Base-by-base conservation (phyloP, 2,888 invertebrate species). In the Onthophagus sagittarius region DNA sequence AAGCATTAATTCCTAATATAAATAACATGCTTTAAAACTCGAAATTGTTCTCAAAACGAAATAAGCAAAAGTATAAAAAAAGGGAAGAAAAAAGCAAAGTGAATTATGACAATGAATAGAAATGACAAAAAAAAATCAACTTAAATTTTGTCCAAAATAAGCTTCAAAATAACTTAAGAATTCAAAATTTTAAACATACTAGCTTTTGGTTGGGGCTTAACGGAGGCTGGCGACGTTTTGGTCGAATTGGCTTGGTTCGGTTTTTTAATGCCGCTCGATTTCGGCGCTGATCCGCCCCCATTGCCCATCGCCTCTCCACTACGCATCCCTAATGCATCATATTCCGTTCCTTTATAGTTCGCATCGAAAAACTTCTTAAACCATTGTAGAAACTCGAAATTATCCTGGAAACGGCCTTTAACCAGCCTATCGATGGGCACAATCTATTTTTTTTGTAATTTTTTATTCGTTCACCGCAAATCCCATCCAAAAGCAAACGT, bases 321-420 rank as follows among this genome's bases (percentile, higher is more conserved):
- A 80, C 98, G 90, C 83, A 94, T 93, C 78, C 90, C 91, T 83
- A 95, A 86, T 74, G 99, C 94, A 87, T 98, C 96, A 87, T 99
- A 99, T 78, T 96, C 96, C 83, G 91, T 89, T 84, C 97, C 97
- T 86, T 94, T 93, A 89, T 97, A 98, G 90, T 99, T 99, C 82
- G 98, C 98, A 88, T 99, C 98, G 88, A 98, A 99, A 89, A 99
- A 98, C 87, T 98, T 97, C 91, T 99, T 98, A 91, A 99, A 99
- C 98, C 98, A 99, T 89, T 99, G 98, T 82, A 99, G 93, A 89
- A 98, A 98, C 88, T 99, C 98, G 91, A 99, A 99, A 90, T 99
- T 99, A 90, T 99, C 98, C 91, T 98, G 98, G 89, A 99, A 99
- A 82, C 97, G 93, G 86, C 96, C 98, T 89, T 98, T 98, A 86